These are phyloP conservation scores for Scytalopus superciliaris DNA, from an alignment of 2,113 vertebrate species.

Conservation along the genomic window DNA sequence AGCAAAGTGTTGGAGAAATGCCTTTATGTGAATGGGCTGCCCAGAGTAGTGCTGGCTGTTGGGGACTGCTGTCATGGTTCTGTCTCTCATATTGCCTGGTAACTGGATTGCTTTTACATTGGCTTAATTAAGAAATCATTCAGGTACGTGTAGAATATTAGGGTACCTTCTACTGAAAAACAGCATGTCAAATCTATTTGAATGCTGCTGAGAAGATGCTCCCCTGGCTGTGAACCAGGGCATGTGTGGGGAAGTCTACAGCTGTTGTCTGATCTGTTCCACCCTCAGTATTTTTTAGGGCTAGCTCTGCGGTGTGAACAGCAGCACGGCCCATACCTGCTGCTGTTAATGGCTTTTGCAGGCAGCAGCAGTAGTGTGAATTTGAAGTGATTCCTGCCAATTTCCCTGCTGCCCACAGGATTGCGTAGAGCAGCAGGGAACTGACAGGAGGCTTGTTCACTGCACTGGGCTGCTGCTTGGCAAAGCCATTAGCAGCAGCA, in stretches of 20 bases:
- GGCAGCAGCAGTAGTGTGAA: neutral
- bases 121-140: neutral
- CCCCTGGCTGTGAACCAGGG: neutral
- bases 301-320: neutral
- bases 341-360: neutral
- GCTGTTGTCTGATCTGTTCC: neutral
- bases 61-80: neutral
- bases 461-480: neutral
- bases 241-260: neutral
- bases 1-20: neutral
- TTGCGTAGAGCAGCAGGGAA: neutral
- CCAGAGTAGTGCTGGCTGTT: neutral
- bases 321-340: neutral
- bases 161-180: neutral
- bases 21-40: neutral
- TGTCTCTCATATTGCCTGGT: neutral
- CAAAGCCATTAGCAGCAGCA: constrained; percentile 4
- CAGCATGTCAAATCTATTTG: neutral
- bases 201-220: neutral
- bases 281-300: neutral
- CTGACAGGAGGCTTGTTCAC: neutral
- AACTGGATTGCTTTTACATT: neutral
- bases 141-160: neutral
- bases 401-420: neutral
- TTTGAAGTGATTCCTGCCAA: neutral